Percentiles rank a stretch among this genome's conserved stretches.
phyloP scores from a whole-genome alignment of 2,797 vertebrate species.

The Lutjanus argentimaculatus region DNA sequence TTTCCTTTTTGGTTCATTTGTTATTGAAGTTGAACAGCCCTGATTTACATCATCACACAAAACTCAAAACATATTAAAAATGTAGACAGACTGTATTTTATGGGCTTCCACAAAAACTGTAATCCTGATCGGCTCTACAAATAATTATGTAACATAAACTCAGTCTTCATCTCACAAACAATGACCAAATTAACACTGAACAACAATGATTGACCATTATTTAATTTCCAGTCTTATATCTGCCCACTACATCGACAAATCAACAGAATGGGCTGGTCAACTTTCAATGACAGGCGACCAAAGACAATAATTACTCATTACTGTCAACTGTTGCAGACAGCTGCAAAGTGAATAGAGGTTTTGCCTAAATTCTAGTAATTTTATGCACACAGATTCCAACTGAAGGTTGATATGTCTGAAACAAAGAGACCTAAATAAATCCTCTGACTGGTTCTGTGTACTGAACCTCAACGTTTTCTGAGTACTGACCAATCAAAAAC shows the following conservation, averaged over 20 bases:
- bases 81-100: background rate
- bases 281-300: background rate
- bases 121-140: background rate
- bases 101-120: no score
- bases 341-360: background rate
- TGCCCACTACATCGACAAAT: background rate
- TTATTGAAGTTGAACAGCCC: no score
- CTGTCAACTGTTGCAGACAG: background rate
- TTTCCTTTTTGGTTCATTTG: no score
- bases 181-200: background rate
- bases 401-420: background rate
- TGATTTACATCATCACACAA: background rate
- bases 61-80: background rate
- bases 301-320: constrained; percentile 6
- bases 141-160: background rate
- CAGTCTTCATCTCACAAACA: background rate
- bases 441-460: background rate
- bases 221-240: background rate
- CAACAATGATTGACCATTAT: background rate
- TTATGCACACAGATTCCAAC: background rate
- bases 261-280: background rate
- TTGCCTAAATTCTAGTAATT: background rate
- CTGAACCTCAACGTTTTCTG: background rate
- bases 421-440: background rate
- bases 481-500: background rate